Conservation (phyloP, 1,140 invertebrate species). For the Atta texana region DNA sequence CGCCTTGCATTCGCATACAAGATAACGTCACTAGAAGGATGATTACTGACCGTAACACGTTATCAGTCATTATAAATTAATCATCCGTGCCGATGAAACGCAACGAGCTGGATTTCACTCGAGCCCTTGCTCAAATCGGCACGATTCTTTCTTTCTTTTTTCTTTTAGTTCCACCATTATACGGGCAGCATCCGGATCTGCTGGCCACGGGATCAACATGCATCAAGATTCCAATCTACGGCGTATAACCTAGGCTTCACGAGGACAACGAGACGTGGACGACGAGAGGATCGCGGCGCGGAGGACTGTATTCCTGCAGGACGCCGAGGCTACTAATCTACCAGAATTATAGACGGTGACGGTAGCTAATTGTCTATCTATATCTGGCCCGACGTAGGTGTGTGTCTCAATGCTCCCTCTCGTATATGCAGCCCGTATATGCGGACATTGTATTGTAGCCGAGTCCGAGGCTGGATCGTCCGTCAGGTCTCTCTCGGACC, state of each 20-base stretch:
- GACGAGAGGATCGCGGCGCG: conserved; percentile 63
- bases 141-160: conserved; percentile 20
- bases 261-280: conserved; percentile 68
- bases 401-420: conserved; percentile 85
- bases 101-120: conserved; percentile 32
- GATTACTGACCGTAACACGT: conserved; percentile 40
- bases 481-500: conserved; percentile 72
- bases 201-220: conserved; percentile 43
- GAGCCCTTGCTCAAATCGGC: conserved; percentile 13
- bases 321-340: conserved; percentile 79
- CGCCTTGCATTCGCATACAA: conserved; percentile 40
- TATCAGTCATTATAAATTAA: conserved; percentile 58
- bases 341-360: conserved; percentile 81
- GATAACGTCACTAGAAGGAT: conserved; percentile 64
- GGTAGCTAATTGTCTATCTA: conserved; percentile 86
- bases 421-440: conserved; percentile 77
- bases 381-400: conserved; percentile 82
- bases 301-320: conserved; percentile 76
- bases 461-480: conserved; percentile 74
- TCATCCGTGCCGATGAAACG: conserved; percentile 36
- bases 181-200: conserved; percentile 6
- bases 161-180: conserved; percentile 12
- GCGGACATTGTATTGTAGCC: conserved; percentile 82
- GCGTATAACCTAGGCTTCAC: conserved; percentile 62
- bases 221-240: conserved; percentile 72